Conservation (phyloP, 2,113 vertebrate genomes). For the Pelodiscus sinensis region DNA sequence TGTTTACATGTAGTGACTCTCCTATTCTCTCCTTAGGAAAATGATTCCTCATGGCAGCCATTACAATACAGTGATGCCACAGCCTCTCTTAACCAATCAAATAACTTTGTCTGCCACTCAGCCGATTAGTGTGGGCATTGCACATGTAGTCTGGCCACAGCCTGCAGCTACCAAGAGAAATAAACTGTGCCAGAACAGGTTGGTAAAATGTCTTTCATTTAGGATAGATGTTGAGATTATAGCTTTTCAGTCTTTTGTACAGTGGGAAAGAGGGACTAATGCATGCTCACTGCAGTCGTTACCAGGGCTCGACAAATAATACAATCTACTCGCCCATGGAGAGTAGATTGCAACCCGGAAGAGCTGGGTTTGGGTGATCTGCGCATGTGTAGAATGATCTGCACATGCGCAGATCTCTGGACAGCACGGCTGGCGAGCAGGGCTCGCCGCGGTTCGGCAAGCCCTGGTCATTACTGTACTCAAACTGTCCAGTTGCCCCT, state of each 20-base stretch:
- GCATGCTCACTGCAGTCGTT: slow-evolving; percentile 29
- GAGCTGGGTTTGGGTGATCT: too few species aligned
- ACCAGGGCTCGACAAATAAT: too few species aligned
- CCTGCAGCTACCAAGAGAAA: slow-evolving; percentile 91
- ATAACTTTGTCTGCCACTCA: slow-evolving; percentile 96
- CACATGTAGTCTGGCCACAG: slow-evolving; percentile 97
- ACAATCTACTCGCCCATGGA: too few species aligned
- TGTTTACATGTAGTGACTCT: slow-evolving; percentile 4
- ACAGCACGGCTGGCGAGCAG: too few species aligned
- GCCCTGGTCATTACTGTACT: slow-evolving; percentile 22
- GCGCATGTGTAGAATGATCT: too few species aligned
- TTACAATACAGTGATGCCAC: slow-evolving; percentile 93
- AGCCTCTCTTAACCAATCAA: slow-evolving; percentile 94
- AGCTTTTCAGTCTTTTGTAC: not conserved
- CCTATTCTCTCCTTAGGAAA: slow-evolving; percentile 85
- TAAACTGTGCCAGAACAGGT: slow-evolving; percentile 94
- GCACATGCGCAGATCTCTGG: too few species aligned
- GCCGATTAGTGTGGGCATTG: slow-evolving; percentile 97
- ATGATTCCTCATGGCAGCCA: slow-evolving; percentile 93
- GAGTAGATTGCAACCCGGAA: too few species aligned
- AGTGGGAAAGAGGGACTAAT: not conserved
- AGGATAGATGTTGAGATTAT: not conserved
- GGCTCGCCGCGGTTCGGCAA: too few species aligned
- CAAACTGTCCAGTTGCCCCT: slow-evolving; percentile 16
- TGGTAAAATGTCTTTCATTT: slow-evolving; percentile 39